phyloP scores from a whole-genome alignment of 2,113 vertebrate genomes.

The Corythoichthys intestinalis region DNA sequence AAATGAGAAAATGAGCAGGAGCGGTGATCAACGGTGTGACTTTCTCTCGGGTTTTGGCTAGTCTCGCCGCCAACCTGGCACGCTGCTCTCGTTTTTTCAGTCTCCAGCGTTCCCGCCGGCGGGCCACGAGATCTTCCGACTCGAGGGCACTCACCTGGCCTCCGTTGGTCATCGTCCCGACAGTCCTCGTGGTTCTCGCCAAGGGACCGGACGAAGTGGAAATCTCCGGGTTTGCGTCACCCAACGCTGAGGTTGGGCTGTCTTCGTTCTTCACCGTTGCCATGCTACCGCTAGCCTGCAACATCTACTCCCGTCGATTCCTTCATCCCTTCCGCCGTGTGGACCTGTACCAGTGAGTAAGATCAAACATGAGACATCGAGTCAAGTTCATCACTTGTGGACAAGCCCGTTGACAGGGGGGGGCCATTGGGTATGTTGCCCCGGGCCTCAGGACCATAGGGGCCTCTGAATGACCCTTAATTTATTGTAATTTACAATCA shows the following conservation, averaged over 20 bases:
- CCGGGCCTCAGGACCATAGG: no score
- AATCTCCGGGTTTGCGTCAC: constrained; percentile 62
- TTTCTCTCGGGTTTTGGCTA: constrained; percentile 50
- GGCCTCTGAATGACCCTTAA: no score
- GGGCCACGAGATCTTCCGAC: constrained; percentile 67
- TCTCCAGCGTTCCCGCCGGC: constrained; percentile 72
- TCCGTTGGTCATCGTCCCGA: constrained; percentile 40
- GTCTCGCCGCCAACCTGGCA: constrained; percentile 61
- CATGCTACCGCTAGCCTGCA: constrained; percentile 51
- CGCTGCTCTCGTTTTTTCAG: constrained; percentile 76
- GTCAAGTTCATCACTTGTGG: no score
- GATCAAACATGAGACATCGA: constrained; percentile 18
- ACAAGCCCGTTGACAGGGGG: no score
- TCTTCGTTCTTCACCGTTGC: constrained; percentile 57
- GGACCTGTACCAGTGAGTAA: not conserved
- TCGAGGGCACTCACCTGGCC: constrained; percentile 12
- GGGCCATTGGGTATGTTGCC: no score
- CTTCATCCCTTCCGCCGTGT: constrained; percentile 17
- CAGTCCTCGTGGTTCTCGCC: not conserved
- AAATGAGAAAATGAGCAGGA: not conserved
- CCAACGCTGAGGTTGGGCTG: constrained; percentile 55
- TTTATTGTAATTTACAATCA: no score
- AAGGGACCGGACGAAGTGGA: not conserved
- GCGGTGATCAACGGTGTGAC: constrained; percentile 21
- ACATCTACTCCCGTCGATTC: constrained; percentile 19